A percentile compares a stretch with the other conserved stretches of the same genome.
Evolutionary conservation across 2,113 vertebrate species (phyloP).

Genomic region (Tamias sibiricus): DNA sequence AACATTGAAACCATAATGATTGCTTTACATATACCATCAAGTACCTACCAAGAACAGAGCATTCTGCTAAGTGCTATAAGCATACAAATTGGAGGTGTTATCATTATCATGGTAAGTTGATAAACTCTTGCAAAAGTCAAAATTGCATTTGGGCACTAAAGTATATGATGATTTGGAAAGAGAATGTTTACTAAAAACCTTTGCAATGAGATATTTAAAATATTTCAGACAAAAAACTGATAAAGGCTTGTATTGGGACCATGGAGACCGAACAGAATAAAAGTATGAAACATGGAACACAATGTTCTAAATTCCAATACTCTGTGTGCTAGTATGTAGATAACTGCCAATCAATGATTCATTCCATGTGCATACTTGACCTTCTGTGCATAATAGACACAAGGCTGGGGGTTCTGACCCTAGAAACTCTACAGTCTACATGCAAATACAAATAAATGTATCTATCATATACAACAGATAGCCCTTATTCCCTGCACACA

Average conservation of each 20-base stretch:
- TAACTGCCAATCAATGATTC: not conserved
- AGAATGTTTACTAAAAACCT: not conserved
- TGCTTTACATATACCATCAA: not conserved
- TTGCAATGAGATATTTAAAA: conserved; percentile 3
- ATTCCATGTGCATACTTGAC: not conserved
- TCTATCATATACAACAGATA: not conserved
- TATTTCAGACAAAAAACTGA: not conserved
- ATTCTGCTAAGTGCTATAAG: not conserved
- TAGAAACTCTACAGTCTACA: not conserved
- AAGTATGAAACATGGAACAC: not conserved
- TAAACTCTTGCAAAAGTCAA: not conserved
- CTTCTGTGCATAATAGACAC: not conserved
- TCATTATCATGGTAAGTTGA: not conserved
- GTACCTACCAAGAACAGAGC: not conserved
- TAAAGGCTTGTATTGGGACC: not conserved
- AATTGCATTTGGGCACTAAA: not conserved
- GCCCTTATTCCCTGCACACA: not conserved
- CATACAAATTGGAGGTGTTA: not conserved
- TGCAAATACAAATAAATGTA: not conserved
- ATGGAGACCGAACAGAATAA: not conserved
- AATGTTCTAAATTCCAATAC: not conserved
- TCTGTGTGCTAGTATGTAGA: not conserved
- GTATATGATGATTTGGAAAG: not conserved
- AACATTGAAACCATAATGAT: not conserved
- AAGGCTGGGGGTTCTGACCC: not conserved